Conservation (phyloP, 2,888 invertebrate species). For the Ctenicera cuprea region DNA sequence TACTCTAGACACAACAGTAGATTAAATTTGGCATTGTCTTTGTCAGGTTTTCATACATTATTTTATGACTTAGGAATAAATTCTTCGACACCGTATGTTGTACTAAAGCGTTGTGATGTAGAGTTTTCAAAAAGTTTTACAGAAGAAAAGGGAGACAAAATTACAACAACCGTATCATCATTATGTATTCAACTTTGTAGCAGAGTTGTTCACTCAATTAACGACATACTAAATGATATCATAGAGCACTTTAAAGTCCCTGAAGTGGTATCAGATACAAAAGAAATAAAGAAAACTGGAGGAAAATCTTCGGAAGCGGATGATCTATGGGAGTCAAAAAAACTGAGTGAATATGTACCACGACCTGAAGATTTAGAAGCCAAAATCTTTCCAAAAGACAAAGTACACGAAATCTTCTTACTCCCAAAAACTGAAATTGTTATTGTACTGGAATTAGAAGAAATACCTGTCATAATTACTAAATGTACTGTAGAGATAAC, state of each 20-base stretch:
- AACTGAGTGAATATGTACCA: constrained; percentile 71
- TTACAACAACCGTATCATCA: constrained; percentile 80
- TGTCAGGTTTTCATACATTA: constrained; percentile 77
- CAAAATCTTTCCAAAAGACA: constrained; percentile 33
- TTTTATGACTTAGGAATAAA: constrained; percentile 68
- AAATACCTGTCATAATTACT: constrained; percentile 75
- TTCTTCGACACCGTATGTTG: constrained; percentile 74
- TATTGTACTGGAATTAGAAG: constrained; percentile 80
- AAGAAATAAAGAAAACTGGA: constrained; percentile 31
- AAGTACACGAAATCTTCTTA: constrained; percentile 64
- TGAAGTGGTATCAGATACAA: constrained; percentile 57
- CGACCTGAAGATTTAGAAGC: constrained; percentile 52
- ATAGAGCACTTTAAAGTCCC: constrained; percentile 71
- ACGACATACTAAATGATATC: constrained; percentile 74
- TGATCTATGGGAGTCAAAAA: constrained; percentile 84
- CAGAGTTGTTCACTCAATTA: constrained; percentile 82
- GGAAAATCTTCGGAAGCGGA: constrained; percentile 65
- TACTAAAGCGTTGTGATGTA: constrained; percentile 82
- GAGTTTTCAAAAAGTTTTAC: constrained; percentile 80
- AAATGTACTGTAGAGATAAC: constrained; percentile 77
- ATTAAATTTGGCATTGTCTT: constrained; percentile 78
- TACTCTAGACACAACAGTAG: constrained; percentile 81
- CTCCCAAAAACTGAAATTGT: constrained; percentile 76
- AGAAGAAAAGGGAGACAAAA: constrained; percentile 80
- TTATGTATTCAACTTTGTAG: constrained; percentile 84